These are phyloP conservation scores for Drosophila planitibia DNA, from an alignment of 2,888 invertebrate species.

Conservation along the genomic window DNA sequence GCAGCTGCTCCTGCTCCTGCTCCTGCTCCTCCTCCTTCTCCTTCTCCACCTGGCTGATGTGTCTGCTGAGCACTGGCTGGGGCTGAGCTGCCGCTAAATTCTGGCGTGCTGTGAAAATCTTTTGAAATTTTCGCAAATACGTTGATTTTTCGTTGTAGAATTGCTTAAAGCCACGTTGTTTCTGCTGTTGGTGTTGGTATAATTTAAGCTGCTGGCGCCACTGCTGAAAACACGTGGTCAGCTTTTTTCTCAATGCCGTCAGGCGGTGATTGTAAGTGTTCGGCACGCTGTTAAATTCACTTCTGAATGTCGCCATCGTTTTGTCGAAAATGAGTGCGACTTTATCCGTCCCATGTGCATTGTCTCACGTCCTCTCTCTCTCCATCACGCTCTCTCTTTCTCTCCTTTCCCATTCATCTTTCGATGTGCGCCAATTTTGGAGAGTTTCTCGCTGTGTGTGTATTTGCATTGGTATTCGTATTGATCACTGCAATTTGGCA, in stretches of 20 bases:
- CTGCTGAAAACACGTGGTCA: conserved; percentile 81
- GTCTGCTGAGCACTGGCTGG: conserved; percentile 7
- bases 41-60: conserved; percentile 2
- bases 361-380: neutral
- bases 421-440: conserved; percentile 13
- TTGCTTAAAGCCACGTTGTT: conserved; percentile 35
- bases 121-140: conserved; percentile 56
- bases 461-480: conserved; percentile 1
- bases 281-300: conserved; percentile 80
- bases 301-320: conserved; percentile 80
- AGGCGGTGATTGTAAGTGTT: conserved; percentile 64
- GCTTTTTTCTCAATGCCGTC: conserved; percentile 66
- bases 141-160: conserved; percentile 45
- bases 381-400: neutral
- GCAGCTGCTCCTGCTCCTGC: conserved; percentile 43
- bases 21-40: neutral
- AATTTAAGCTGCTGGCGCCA: conserved; percentile 55
- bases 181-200: conserved; percentile 24
- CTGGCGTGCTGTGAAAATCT: conserved; percentile 43
- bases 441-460: conserved; percentile 10
- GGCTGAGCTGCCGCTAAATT: conserved; percentile 12
- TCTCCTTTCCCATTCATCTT: conserved; percentile 9
- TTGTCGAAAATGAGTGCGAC: conserved; percentile 57
- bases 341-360: conserved; percentile 7
- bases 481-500: conserved; percentile 20